These are phyloP conservation scores for Grammatotria lemairii DNA, from an alignment of 2,113 vertebrate species.

Conservation along the genomic window DNA sequence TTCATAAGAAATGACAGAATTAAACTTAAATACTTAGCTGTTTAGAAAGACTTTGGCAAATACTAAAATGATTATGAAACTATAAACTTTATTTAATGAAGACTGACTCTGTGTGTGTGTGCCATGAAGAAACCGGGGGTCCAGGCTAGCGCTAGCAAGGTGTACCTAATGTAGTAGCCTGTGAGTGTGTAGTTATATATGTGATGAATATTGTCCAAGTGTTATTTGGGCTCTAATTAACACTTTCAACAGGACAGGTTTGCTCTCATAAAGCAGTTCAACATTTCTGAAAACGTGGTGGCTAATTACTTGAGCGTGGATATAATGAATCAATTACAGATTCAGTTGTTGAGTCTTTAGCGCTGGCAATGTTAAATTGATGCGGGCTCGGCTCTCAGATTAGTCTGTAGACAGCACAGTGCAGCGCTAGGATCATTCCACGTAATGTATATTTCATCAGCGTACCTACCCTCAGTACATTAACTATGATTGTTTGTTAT, in stretches of 20 bases:
- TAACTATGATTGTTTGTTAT: conserved; percentile 38
- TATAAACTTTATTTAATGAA: neutral
- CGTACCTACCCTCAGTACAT: conserved; percentile 5
- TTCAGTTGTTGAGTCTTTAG: neutral
- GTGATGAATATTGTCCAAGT: neutral
- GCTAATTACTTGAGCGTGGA: neutral
- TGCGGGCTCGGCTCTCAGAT: neutral
- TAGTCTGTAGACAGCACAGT: neutral
- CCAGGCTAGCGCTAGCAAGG: neutral
- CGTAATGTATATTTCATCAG: conserved; percentile 42
- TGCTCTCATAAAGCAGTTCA: neutral
- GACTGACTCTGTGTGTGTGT: neutral
- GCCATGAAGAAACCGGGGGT: neutral
- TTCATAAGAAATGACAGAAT: neutral
- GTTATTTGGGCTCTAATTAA: neutral
- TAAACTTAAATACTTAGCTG: neutral
- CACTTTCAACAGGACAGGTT: neutral
- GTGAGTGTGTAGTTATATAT: neutral
- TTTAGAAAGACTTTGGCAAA: neutral
- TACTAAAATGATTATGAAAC: neutral
- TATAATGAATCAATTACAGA: neutral
- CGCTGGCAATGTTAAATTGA: neutral
- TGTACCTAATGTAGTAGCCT: neutral
- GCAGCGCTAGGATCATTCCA: neutral
- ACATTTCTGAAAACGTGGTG: neutral